Percentiles rank a stretch among this genome's conserved stretches.
phyloP scores from a whole-genome alignment of 2,888 invertebrate genomes.

The Apamea epomidion region DNA sequence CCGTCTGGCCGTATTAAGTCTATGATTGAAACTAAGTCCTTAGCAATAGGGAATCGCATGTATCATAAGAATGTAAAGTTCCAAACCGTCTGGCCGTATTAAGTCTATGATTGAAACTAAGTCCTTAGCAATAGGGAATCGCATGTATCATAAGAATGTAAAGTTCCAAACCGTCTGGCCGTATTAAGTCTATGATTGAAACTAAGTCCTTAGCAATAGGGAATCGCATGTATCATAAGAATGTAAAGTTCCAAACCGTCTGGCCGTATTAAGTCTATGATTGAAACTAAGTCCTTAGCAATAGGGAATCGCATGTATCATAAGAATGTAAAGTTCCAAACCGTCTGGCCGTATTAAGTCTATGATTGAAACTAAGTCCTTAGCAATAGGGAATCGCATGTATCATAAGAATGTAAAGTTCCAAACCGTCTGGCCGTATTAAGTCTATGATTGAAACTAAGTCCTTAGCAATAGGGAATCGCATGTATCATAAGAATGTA shows the following conservation, averaged over 20 bases:
- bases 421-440: slow-evolving; percentile 40
- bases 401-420: slow-evolving; percentile 8
- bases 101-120: slow-evolving; percentile 24
- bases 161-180: slow-evolving; percentile 43
- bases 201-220: not conserved
- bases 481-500: slow-evolving; percentile 5
- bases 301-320: slow-evolving; percentile 20
- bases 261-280: slow-evolving; percentile 42
- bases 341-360: slow-evolving; percentile 46
- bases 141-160: slow-evolving; percentile 5
- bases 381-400: slow-evolving; percentile 25
- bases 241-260: slow-evolving; percentile 35
- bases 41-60: slow-evolving; percentile 25
- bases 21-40: not conserved
- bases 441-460: slow-evolving; percentile 24
- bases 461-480: slow-evolving; percentile 19
- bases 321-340: slow-evolving; percentile 17
- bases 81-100: slow-evolving; percentile 40
- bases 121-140: slow-evolving; percentile 19
- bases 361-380: not conserved
- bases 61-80: slow-evolving; percentile 8
- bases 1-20: slow-evolving; percentile 46
- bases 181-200: slow-evolving; percentile 29
- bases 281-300: not conserved
- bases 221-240: slow-evolving; percentile 21